Conservation (phyloP, 2,113 vertebrate genomes). For the Eubucco bourcierii region DNA sequence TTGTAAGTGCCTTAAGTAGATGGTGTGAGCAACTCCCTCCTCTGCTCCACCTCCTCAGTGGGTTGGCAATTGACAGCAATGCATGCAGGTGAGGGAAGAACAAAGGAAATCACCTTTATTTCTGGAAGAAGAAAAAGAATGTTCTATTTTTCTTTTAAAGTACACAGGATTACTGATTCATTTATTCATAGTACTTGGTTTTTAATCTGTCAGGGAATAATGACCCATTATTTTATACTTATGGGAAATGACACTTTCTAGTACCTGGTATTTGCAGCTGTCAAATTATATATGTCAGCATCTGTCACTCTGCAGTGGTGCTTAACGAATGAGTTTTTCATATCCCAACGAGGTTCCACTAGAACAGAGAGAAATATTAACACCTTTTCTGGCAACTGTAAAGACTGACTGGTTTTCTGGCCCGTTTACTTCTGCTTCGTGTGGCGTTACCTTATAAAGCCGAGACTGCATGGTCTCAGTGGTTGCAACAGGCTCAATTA, state of each 20-base stretch:
- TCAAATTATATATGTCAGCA: slow-evolving; percentile 58
- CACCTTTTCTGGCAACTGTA: slow-evolving; percentile 30
- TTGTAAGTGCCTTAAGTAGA: background rate
- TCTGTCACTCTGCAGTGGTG: slow-evolving; percentile 31
- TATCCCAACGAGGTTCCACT: slow-evolving; percentile 31
- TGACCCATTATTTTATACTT: slow-evolving; percentile 68
- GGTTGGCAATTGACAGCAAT: background rate
- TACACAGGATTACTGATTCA: slow-evolving; percentile 48
- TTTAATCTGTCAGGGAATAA: slow-evolving; percentile 68
- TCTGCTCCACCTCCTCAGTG: background rate
- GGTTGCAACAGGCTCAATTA: background rate
- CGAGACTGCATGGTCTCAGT: background rate
- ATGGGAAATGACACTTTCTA: slow-evolving; percentile 67
- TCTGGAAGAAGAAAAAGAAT: slow-evolving; percentile 47
- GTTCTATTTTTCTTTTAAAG: slow-evolving; percentile 45
- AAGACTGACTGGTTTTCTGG: background rate
- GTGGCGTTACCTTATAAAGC: background rate
- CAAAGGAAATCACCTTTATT: slow-evolving; percentile 59
- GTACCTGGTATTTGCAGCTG: slow-evolving; percentile 62
- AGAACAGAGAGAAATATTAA: slow-evolving; percentile 43
- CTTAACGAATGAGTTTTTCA: slow-evolving; percentile 49
- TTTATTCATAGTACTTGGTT: slow-evolving; percentile 60
- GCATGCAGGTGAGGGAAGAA: slow-evolving; percentile 31
- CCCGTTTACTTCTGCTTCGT: background rate
- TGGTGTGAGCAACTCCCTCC: background rate